Base-by-base conservation (phyloP, 2,113 vertebrate species). In the Vanacampus margaritifer region DNA sequence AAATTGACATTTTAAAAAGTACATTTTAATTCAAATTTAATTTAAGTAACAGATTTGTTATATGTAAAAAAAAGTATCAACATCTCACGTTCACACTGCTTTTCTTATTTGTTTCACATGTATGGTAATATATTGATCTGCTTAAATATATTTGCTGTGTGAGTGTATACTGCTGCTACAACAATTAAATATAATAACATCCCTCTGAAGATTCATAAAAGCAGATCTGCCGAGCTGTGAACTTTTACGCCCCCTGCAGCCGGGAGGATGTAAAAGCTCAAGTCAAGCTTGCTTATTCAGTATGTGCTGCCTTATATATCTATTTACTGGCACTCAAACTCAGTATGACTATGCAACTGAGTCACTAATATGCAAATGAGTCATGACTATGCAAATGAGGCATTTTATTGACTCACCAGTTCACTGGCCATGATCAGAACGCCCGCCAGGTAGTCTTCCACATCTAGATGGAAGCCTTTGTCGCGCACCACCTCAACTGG, bases 401-500 rank as follows among this genome's bases (percentile, higher is more conserved):
- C 11, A 35, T 50, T 21, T 21, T 11, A 23, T 14, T 37, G 19
- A 79, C 88, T 94, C 92, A 98, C 97, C 94, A 99, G 89, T 79
- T 99, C 97, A 85, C 95, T 98, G 28, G 97, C 96, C 73, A 99
- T 92, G 89, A 94, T 98, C 54, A 99, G 88, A 57, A 98, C 89
- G 48, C 97, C 97, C 66, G 97, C 95, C 60, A 98, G 93, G 80
- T 98, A 99, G 84, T 99, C 97, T 86, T 99, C 97, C 24, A 99
- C 91, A 74, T 98, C 97, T 88, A 99, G 88, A 80, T 99, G 97
- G 83, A 99, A 99, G 54, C 97, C 97, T 64, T 93, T 96, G 80
- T 98, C 96, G 75, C 96, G 87, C 73, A 95, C 91, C 59, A 95
- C 94, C 87, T 98, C 94, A 90, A 96, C 96, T 98, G 78, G 12